Conservation (phyloP, 2,113 vertebrate species). For the Lepus americanus region DNA sequence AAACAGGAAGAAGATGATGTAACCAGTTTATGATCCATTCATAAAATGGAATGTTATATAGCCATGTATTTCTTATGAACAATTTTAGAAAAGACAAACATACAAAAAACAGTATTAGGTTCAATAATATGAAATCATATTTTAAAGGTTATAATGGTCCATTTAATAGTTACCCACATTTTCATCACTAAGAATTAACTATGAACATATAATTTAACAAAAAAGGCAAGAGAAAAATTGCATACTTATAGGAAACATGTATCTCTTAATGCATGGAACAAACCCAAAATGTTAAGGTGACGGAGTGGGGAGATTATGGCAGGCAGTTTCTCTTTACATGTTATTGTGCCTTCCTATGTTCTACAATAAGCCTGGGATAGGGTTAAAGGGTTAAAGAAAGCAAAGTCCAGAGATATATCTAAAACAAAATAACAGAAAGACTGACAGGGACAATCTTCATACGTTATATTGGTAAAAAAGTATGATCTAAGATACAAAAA, state of each 20-base stretch:
- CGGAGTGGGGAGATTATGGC: background rate
- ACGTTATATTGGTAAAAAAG: background rate
- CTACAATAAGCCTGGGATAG: background rate
- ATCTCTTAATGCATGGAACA: background rate
- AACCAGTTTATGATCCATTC: background rate
- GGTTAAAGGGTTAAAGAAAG: background rate
- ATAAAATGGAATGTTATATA: background rate
- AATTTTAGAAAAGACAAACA: conserved; percentile 35
- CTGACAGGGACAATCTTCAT: background rate
- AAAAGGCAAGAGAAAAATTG: conserved; percentile 7
- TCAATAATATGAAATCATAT: background rate
- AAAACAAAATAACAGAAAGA: background rate
- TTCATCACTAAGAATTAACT: conserved; percentile 16
- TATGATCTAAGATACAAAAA: background rate
- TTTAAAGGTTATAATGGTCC: background rate
- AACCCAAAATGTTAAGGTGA: background rate
- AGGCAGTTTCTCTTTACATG: background rate
- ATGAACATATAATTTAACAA: conserved; percentile 6
- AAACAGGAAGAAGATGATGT: conserved; percentile 6
- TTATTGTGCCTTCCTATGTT: background rate
- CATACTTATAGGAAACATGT: background rate
- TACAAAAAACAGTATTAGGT: background rate
- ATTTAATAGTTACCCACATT: background rate
- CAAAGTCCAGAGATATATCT: background rate
- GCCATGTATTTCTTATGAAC: background rate